phyloP scores from a whole-genome alignment of 1,140 invertebrate genomes.

The Drosophila aff. region DNA sequence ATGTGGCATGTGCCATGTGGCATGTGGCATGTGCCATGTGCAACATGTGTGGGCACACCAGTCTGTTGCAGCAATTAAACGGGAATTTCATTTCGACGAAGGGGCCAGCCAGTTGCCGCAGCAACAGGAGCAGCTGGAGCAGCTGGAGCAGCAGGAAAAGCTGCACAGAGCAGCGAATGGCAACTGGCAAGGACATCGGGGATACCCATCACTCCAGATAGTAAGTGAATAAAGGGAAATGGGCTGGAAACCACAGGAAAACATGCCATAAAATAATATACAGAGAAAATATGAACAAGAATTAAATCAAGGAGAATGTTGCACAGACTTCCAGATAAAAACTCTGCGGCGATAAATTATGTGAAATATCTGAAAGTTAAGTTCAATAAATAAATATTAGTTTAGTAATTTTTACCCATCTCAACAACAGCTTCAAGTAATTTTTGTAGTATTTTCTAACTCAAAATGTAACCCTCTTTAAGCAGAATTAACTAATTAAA shows the following conservation, averaged over 20 bases:
- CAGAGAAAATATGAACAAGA: neutral
- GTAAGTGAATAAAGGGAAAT: neutral
- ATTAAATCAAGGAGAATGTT: neutral
- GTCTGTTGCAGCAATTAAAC: constrained; percentile 52
- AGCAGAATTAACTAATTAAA: neutral
- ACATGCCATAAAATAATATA: no score
- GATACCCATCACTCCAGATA: neutral
- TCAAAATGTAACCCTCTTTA: neutral
- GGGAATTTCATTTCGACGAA: constrained; percentile 54
- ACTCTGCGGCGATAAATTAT: neutral
- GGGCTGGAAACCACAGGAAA: neutral
- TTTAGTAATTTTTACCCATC: neutral
- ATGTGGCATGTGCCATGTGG: constrained; percentile 24
- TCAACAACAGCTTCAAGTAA: neutral
- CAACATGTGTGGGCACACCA: constrained; percentile 36
- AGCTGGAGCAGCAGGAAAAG: neutral
- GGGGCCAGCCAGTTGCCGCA: constrained; percentile 23
- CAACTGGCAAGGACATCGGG: neutral
- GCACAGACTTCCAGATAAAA: neutral
- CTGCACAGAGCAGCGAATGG: neutral
- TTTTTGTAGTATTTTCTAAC: neutral
- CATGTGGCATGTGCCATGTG: constrained; percentile 12
- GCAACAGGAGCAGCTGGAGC: constrained; percentile 10
- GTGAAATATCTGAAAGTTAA: neutral
- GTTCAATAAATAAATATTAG: neutral